These are phyloP conservation scores for Rhagophthalmus giganteus DNA, from an alignment of 2,888 invertebrate genomes.

Conservation along the genomic window DNA sequence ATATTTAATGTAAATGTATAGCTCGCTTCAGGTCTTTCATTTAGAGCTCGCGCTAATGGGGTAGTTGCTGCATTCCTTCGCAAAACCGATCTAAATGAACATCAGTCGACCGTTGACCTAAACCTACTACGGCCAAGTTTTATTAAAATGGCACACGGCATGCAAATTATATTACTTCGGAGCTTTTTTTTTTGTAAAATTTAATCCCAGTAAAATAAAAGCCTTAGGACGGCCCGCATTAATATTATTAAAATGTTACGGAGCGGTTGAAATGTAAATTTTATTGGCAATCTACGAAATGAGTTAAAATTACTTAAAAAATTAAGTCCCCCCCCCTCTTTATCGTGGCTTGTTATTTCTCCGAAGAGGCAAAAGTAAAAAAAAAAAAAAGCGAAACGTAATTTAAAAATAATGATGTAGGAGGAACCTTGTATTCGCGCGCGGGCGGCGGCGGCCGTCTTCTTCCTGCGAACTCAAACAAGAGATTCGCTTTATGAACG, in stretches of 20 bases:
- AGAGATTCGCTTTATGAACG: no score
- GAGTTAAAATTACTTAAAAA: background rate
- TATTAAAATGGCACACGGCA: conserved; percentile 14
- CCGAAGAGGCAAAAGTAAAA: background rate
- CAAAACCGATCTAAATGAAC: conserved; percentile 19
- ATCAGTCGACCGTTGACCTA: conserved; percentile 21
- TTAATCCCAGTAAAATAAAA: conserved; percentile 20
- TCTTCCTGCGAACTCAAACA: no score
- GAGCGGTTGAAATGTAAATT: conserved; percentile 13
- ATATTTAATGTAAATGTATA: conserved; percentile 16
- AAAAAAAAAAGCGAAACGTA: background rate
- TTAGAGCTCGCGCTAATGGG: conserved; percentile 9
- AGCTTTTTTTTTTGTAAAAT: conserved; percentile 5
- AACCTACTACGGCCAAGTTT: conserved; percentile 6
- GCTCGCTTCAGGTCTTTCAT: conserved; percentile 15
- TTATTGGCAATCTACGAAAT: conserved; percentile 1
- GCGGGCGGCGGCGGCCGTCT: no score
- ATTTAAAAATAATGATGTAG: background rate
- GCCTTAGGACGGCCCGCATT: conserved; percentile 11
- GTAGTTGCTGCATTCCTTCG: conserved; percentile 15
- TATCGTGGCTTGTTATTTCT: background rate
- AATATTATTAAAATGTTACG: conserved; percentile 20
- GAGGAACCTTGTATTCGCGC: no score
- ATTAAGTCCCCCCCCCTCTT: background rate
- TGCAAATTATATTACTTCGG: conserved; percentile 22